Percentiles rank a stretch among this genome's conserved stretches.
phyloP scores from a whole-genome alignment of 2,113 vertebrate species.

The Psophia crepitans region DNA sequence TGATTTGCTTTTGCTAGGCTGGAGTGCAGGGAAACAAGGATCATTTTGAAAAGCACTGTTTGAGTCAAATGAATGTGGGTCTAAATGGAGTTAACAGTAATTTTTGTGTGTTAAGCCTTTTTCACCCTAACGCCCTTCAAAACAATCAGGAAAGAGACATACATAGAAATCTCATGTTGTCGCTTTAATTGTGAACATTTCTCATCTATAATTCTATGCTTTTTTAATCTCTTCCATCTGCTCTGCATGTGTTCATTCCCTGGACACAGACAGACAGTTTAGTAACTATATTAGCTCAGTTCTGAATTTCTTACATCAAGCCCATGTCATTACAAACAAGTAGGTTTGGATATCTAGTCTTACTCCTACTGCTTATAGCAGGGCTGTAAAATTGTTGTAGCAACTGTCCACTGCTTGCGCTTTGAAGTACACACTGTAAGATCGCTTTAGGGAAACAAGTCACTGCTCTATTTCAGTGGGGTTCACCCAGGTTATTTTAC shows the following conservation, averaged over 20 bases:
- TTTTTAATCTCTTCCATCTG: conserved; percentile 51
- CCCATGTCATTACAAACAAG: neutral
- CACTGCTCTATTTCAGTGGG: neutral
- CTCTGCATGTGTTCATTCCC: neutral
- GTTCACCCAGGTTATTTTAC: neutral
- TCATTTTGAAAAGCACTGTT: neutral
- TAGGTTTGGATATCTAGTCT: neutral
- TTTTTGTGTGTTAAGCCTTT: neutral
- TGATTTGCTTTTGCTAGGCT: neutral
- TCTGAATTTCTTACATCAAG: neutral
- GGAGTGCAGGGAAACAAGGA: neutral
- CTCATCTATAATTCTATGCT: neutral
- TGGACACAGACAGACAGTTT: neutral
- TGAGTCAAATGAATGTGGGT: neutral
- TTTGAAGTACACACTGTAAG: fast-evolving
- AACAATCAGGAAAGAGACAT: neutral
- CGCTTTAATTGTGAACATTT: neutral
- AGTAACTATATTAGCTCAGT: neutral
- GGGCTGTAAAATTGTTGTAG: neutral
- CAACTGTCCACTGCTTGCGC: neutral
- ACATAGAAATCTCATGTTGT: neutral
- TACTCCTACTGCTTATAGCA: neutral
- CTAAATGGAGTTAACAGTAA: neutral
- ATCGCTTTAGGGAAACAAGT: neutral
- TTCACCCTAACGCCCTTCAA: neutral